These are phyloP conservation scores for Plagiodera versicolora DNA, from an alignment of 2,888 invertebrate species.

Conservation along the genomic window DNA sequence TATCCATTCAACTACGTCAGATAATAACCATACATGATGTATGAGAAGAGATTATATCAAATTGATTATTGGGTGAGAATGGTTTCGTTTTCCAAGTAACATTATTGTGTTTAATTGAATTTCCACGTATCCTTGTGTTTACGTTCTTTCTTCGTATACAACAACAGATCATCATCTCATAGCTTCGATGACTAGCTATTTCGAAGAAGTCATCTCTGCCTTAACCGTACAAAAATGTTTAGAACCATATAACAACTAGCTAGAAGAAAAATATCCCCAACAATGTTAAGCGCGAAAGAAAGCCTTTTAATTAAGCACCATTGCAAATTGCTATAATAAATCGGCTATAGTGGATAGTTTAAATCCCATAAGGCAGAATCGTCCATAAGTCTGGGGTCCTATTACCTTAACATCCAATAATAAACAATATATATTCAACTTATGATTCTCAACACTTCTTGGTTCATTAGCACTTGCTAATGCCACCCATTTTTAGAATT, in stretches of 20 bases:
- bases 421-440: slow-evolving; percentile 37
- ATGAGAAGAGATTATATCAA: too few relatives aligned
- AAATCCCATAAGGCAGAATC: slow-evolving; percentile 32
- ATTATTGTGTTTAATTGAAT: too few relatives aligned
- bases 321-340: slow-evolving; percentile 29
- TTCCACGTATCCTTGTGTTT: too few relatives aligned
- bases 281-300: slow-evolving; percentile 29
- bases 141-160: too few relatives aligned
- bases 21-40: too few relatives aligned
- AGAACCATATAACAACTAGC: slow-evolving; percentile 16
- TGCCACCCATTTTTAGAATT: slow-evolving; percentile 34
- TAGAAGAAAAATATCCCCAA: slow-evolving; percentile 16
- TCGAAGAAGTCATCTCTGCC: slow-evolving; percentile 8
- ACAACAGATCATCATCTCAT: too few relatives aligned
- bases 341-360: slow-evolving; percentile 29
- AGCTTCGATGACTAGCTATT: background rate
- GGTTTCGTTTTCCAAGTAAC: too few relatives aligned
- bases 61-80: too few relatives aligned
- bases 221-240: slow-evolving; percentile 23
- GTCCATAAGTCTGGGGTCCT: slow-evolving; percentile 33
- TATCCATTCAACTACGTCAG: too few relatives aligned
- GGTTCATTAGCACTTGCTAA: slow-evolving; percentile 37
- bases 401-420: slow-evolving; percentile 37
- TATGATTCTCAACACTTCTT: slow-evolving; percentile 32
- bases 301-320: slow-evolving; percentile 33